Base-by-base conservation (phyloP, 2,888 invertebrate genomes). In the Nasonovia ribisnigri region DNA sequence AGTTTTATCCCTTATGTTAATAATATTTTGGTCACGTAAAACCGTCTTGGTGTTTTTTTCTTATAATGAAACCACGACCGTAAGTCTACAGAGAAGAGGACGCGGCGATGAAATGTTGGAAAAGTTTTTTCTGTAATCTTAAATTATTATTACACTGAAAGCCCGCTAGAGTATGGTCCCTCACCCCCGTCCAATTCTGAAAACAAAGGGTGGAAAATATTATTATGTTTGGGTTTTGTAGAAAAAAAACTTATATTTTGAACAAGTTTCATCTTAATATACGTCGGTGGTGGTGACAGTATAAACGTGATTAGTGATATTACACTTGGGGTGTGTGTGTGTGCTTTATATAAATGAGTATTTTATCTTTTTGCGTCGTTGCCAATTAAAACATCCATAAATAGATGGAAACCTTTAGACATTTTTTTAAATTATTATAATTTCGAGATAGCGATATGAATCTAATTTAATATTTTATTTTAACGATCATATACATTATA, bases 81-180 rank as follows among this genome's bases (percentile, higher is more conserved):
- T 43, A 57, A 42, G 16, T 91, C 5, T 84, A n/a, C 57, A 3
- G 42, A 36, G 46, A 26, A n/a, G 29, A 42, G 46, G 46, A 84
- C 29, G 42, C 29, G 26, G 29, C 26, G 86, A 92, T 36, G 67
- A 87, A 67, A 87, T 60, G 92, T 87, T 26, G 8, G 86, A 57
- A 88, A 67, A 88, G 88, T 92, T 88, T 88, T 88, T 88, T 90
- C 88, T 43, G 51, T 88, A 42, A 67, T 77, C 51, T 51, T 42
- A 92, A 92, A 88, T 88, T 92, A 92, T 67, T n/a, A 88, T 51
- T 67, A 92, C 92, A 67, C 77, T 36, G 88, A 92, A 88, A 87
- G 20, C 67, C 16, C n/a, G 29, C 36, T 26, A 60, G 36, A 42
- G 48, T 84, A 51, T 36, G 26, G 60, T n/a, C 16, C 43, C 4